phyloP scores from a whole-genome alignment of 2,888 invertebrate species.

The Drosophila diplacantha region DNA sequence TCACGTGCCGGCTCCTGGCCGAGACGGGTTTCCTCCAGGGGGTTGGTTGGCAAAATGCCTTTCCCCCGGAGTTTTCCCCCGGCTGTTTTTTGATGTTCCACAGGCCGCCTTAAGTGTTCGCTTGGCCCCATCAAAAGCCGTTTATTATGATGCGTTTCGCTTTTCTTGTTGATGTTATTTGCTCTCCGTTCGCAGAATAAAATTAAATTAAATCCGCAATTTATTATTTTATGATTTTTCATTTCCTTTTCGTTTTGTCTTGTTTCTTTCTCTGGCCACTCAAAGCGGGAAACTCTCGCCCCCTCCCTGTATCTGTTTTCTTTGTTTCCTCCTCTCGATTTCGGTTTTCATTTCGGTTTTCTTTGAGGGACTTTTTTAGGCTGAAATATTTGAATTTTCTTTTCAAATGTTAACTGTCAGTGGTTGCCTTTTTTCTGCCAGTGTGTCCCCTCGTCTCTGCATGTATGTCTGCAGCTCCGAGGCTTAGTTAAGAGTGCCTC shows the following conservation, averaged over 20 bases:
- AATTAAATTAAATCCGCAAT: constrained; percentile 69
- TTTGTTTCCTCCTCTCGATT: not conserved
- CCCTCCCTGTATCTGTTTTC: not conserved
- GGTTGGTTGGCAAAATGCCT: too few relatives aligned
- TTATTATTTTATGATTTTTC: constrained; percentile 61
- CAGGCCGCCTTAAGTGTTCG: constrained; percentile 42
- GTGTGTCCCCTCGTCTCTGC: not conserved
- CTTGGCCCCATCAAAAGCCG: constrained; percentile 60
- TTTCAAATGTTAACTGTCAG: not conserved
- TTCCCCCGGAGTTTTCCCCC: not conserved
- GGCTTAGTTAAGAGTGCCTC: constrained; percentile 35
- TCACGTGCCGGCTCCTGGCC: constrained; percentile 47
- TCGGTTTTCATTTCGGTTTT: constrained; percentile 3
- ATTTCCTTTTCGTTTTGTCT: constrained; percentile 34
- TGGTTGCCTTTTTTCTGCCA: not conserved
- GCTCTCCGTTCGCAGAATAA: constrained; percentile 26
- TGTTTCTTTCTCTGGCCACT: not conserved
- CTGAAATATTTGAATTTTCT: not conserved
- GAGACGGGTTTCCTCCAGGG: constrained; percentile 3
- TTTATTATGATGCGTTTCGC: constrained; percentile 61
- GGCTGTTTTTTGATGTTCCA: not conserved
- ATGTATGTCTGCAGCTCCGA: constrained; percentile 8
- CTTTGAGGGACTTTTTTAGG: not conserved
- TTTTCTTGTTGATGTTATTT: constrained; percentile 28
- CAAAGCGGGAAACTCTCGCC: not conserved